A percentile compares a stretch with the other conserved stretches of the same genome.
Evolutionary conservation across 2,113 vertebrate genomes (phyloP).

Genomic region (Mastomys coucha): DNA sequence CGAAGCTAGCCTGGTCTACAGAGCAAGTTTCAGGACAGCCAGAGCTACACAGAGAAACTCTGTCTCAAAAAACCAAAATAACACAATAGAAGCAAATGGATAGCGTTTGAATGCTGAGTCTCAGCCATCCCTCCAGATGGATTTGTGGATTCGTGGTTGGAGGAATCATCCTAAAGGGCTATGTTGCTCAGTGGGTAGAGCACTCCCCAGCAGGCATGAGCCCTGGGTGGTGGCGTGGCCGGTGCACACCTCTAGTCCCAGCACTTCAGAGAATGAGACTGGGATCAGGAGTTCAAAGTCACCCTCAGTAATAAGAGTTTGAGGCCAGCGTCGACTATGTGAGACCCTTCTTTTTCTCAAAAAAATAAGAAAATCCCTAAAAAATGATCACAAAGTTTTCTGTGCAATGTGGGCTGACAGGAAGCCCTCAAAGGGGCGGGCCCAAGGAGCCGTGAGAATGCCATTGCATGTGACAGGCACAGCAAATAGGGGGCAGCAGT

Average conservation of each 20-base stretch:
- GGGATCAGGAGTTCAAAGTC: neutral
- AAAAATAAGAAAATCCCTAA: neutral
- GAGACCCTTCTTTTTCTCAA: neutral
- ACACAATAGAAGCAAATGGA: neutral
- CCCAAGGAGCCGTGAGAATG: neutral
- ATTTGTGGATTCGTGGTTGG: neutral
- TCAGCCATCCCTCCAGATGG: neutral
- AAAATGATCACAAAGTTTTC: neutral
- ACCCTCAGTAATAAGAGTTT: neutral
- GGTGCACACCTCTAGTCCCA: neutral
- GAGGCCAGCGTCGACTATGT: neutral
- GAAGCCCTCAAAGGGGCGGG: neutral
- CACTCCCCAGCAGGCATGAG: neutral
- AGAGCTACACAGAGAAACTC: neutral
- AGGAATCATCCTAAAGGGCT: neutral
- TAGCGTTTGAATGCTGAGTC: too few species aligned
- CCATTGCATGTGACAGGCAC: too few species aligned
- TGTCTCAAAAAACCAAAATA: neutral
- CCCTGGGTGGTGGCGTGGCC: neutral
- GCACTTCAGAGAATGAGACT: neutral
- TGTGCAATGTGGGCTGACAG: neutral
- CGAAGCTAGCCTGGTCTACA: neutral
- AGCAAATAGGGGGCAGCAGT: slow-evolving; percentile 1
- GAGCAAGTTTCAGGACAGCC: neutral
- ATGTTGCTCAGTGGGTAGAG: neutral